Percentiles rank a stretch among this genome's conserved stretches.
phyloP scores from a whole-genome alignment of 2,113 vertebrate species.

The Rhea americana region DNA sequence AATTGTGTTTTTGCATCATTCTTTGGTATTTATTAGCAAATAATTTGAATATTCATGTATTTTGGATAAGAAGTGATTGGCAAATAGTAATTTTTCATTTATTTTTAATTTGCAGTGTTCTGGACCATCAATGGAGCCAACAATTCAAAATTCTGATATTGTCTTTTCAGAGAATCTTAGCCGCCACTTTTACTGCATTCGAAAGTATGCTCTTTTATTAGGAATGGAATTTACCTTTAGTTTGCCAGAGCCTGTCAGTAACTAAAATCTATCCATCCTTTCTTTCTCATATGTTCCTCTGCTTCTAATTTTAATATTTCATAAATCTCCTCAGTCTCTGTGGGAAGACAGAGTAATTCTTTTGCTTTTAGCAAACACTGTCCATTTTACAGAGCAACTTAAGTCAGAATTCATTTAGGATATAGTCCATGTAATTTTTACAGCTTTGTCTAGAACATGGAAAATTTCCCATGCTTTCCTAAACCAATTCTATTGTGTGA shows the following conservation, averaged over 20 bases:
- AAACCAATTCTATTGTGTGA: background rate
- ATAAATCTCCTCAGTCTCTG: background rate
- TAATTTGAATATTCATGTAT: background rate
- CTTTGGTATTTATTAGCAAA: background rate
- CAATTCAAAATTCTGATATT: slow-evolving; percentile 89
- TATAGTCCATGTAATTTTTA: background rate
- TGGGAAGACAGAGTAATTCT: background rate
- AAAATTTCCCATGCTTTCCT: rapidly evolving
- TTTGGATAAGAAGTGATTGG: background rate
- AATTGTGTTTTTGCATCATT: background rate
- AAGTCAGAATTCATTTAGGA: background rate
- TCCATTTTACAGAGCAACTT: background rate
- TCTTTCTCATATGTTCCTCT: background rate
- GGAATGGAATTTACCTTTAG: background rate
- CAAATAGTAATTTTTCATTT: slow-evolving; percentile 40
- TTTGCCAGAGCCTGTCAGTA: background rate
- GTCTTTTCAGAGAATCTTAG: slow-evolving; percentile 92
- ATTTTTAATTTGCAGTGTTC: slow-evolving; percentile 83
- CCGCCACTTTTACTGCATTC: slow-evolving; percentile 87
- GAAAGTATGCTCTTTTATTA: slow-evolving; percentile 79
- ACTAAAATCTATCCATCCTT: background rate
- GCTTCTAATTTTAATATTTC: background rate
- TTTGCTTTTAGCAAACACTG: background rate
- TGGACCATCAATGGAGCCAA: slow-evolving; percentile 98
- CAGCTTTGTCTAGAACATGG: background rate